A percentile compares a stretch with the other conserved stretches of the same genome.
Conservation (phyloP, 2,797 vertebrate species). For the Alcedo atthis region DNA sequence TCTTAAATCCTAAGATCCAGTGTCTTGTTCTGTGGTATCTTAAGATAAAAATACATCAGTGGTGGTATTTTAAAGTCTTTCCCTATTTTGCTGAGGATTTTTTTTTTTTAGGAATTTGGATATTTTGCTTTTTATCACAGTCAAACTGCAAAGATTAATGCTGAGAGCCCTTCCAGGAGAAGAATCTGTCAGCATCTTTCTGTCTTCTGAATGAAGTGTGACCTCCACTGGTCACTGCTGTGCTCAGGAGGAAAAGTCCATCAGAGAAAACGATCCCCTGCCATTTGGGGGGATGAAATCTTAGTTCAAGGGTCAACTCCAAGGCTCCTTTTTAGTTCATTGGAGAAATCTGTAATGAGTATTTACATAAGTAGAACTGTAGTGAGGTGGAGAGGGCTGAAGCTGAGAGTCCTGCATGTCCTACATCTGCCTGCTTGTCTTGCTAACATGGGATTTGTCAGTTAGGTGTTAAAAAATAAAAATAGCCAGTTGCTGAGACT, state of each 20-base stretch:
- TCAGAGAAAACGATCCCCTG: neutral
- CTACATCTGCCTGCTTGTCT: neutral
- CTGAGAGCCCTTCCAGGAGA: neutral
- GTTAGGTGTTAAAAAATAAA: neutral
- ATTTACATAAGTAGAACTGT: neutral
- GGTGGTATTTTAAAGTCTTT: neutral
- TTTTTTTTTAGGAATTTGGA: constrained; percentile 9
- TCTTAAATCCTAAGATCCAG: neutral
- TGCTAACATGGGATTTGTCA: neutral
- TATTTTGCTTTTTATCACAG: constrained; percentile 18
- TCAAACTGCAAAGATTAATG: neutral
- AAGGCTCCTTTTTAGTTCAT: neutral
- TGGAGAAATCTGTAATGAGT: neutral
- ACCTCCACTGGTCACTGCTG: neutral
- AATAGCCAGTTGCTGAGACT: neutral
- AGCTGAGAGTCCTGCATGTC: neutral
- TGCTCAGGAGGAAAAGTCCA: neutral
- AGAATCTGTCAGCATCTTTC: neutral
- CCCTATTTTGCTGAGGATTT: neutral
- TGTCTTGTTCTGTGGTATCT: neutral
- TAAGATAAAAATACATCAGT: neutral
- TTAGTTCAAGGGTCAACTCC: neutral
- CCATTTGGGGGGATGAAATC: neutral
- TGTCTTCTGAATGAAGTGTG: neutral
- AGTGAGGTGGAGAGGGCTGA: neutral